Base-by-base conservation (phyloP, 2,113 vertebrate species). In the Hiodon alosoides region DNA sequence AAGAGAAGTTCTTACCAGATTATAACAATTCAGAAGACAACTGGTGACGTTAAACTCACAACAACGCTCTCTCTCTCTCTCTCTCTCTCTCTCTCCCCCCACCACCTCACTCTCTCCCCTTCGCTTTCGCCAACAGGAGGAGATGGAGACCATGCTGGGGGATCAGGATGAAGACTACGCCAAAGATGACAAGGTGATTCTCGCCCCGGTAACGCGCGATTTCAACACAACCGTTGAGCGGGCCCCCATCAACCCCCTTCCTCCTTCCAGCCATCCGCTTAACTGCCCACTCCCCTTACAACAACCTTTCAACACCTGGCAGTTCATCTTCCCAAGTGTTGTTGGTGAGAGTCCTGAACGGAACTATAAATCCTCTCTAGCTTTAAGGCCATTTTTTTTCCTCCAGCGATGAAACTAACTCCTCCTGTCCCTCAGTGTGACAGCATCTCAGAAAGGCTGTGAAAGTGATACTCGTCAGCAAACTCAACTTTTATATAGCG, bases 101-200 rank as follows among this genome's bases (percentile, higher is more conserved):
- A 31, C 31, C 31, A 31, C 31, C 31, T 31, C 31, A 31, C 13
- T 75, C 17, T 54, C 55, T 65, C 10, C 52, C 67, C 9, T 70
- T 53, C 53, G 59, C 71, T 59, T 52, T 6, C 11, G 31, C 57
- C 55, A 17, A 60, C 77, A 82, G 90, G 87, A 95, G 91, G 90
- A 93, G 83, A 89, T 94, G 86, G 92, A 93, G 87, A 93, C 93
- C 89, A 91, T 94, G 84, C 81, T 95, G 82, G 91, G 93, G 89
- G 91, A 93, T 79, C 92, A 93, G 86, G 93, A 94, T 80, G 93
- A 94, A 87, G 93, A 93, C 67, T 90, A 90, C 85, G 93, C 93
- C 86, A 94, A 89, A 92, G 93, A 92, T 87, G 93, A 94, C 89
- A 94, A 93, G 93, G 94, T 94, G 93, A 90, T 91, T 89, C 89